Evolutionary conservation across 2,113 vertebrate species (phyloP).

Genomic region (Callospermophilus lateralis): DNA sequence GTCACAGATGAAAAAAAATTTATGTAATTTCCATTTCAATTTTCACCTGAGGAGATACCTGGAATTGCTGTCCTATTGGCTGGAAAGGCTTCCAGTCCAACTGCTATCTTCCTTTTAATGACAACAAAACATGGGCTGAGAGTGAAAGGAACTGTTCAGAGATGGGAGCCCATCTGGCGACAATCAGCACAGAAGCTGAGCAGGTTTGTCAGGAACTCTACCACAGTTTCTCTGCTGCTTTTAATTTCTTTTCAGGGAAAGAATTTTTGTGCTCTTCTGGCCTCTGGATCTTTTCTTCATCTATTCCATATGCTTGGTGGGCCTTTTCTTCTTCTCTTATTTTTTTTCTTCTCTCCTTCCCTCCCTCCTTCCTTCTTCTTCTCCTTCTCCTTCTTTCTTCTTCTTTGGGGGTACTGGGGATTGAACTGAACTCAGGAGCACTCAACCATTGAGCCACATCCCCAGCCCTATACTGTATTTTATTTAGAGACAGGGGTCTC

Average conservation of each 20-base stretch:
- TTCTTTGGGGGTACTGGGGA: background rate
- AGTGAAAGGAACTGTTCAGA: constrained; percentile 47
- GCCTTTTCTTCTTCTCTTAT: background rate
- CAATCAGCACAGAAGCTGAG: constrained; percentile 56
- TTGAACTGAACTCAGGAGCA: no score
- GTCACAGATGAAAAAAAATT: background rate
- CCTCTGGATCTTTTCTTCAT: background rate
- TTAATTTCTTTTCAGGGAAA: background rate
- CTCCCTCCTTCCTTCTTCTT: background rate
- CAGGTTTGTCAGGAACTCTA: constrained; percentile 37
- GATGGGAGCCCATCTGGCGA: constrained; percentile 49
- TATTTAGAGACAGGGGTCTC: no score
- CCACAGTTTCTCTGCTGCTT: background rate
- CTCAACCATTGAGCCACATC: no score
- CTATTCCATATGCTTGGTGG: background rate
- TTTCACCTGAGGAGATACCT: background rate
- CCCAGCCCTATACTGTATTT: no score
- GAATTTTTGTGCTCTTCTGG: background rate
- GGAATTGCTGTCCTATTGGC: constrained; percentile 68
- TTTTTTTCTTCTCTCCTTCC: background rate
- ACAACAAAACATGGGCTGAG: constrained; percentile 58
- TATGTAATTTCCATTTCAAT: constrained; percentile 21
- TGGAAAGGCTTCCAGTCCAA: constrained; percentile 66
- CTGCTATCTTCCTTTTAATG: constrained; percentile 57
- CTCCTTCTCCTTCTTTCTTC: background rate